Conservation (phyloP, 2,113 vertebrate genomes). For the Danio rerio region GRCz12tu NC_133195.1:29935001-29935500, state of each 20-base stretch:
- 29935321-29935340: constrained; percentile 11
- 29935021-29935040: too few relatives aligned
- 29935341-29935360: constrained; percentile 2
- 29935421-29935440: neutral
- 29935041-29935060: too few relatives aligned
- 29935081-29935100: too few relatives aligned
- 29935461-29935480: neutral
- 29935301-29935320: constrained; percentile 55
- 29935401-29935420: constrained; percentile 3
- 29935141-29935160: neutral
- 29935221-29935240: constrained; percentile 37
- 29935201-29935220: neutral
- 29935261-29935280: constrained; percentile 13
- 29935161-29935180: neutral
- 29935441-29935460: neutral
- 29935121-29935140: neutral
- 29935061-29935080: too few relatives aligned
- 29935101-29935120: too few relatives aligned
- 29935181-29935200: neutral
- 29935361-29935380: neutral
- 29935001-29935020: too few relatives aligned
- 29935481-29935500: neutral
- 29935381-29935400: neutral
- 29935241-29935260: constrained; percentile 27
- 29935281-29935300: constrained; percentile 49